Evolutionary conservation across 2,113 vertebrate species (phyloP).

Genomic region (Cyanoramphus novaezelandiae): DNA sequence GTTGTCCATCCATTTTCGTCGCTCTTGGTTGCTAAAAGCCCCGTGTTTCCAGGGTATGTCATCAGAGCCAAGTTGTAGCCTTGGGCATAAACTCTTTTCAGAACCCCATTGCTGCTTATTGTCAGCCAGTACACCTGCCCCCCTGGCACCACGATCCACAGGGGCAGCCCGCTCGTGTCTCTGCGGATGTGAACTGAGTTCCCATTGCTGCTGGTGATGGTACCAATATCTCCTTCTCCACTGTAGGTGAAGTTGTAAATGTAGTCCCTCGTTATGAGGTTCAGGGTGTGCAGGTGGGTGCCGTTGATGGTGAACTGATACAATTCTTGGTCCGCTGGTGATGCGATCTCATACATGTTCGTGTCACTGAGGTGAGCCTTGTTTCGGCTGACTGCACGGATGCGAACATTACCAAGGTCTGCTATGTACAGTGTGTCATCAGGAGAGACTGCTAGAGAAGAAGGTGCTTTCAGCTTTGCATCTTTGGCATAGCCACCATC

Average conservation of each 20-base stretch:
- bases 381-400: slow-evolving; percentile 89
- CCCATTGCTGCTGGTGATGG: slow-evolving; percentile 81
- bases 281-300: slow-evolving; percentile 91
- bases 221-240: slow-evolving; percentile 82
- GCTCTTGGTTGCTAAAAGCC: slow-evolving; percentile 94
- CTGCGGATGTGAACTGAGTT: slow-evolving; percentile 87
- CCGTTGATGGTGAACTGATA: slow-evolving; percentile 93
- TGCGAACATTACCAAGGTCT: slow-evolving; percentile 93
- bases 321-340: slow-evolving; percentile 91
- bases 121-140: slow-evolving; percentile 95
- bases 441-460: slow-evolving; percentile 89
- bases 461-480: slow-evolving; percentile 92
- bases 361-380: slow-evolving; percentile 82
- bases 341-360: slow-evolving; percentile 89
- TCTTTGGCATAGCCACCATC: slow-evolving; percentile 95
- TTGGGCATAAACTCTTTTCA: slow-evolving; percentile 93
- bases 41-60: slow-evolving; percentile 92
- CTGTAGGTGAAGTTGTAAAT: slow-evolving; percentile 94
- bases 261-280: slow-evolving; percentile 92
- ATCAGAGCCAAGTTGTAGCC: slow-evolving; percentile 93
- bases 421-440: slow-evolving; percentile 92
- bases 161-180: slow-evolving; percentile 87
- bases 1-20: slow-evolving; percentile 97
- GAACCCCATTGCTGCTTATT: slow-evolving; percentile 91
- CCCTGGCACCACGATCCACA: slow-evolving; percentile 91